Conservation (phyloP, 2,888 invertebrate species). For the Tetrapedia diversipes region DNA sequence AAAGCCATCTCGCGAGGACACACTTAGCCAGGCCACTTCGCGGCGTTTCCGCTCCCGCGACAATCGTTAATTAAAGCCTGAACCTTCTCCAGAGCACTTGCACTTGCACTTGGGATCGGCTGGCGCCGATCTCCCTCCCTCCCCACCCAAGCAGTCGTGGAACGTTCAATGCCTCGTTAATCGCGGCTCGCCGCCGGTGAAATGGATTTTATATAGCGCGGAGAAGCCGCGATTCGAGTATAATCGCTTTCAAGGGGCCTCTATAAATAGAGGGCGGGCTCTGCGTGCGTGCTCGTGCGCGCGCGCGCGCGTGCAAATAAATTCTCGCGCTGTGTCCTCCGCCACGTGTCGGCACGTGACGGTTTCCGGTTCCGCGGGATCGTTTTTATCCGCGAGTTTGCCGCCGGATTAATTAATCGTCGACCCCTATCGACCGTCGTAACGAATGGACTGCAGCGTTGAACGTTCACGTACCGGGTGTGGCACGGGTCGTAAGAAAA, state of each 20-base stretch:
- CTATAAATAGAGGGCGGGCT: slow-evolving; percentile 38
- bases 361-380: background rate
- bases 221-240: slow-evolving; percentile 32
- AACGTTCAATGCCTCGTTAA: slow-evolving; percentile 64
- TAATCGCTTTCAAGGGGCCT: slow-evolving; percentile 39
- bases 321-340: slow-evolving; percentile 9
- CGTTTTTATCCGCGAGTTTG: slow-evolving; percentile 22
- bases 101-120: slow-evolving; percentile 48
- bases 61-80: slow-evolving; percentile 71
- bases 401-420: slow-evolving; percentile 6
- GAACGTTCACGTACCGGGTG: too few relatives aligned
- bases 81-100: slow-evolving; percentile 53
- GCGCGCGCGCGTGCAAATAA: slow-evolving; percentile 19
- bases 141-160: background rate
- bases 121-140: slow-evolving; percentile 15
- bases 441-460: too few relatives aligned
- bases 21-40: slow-evolving; percentile 49
- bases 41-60: slow-evolving; percentile 55
- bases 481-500: too few relatives aligned
- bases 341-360: slow-evolving; percentile 2
- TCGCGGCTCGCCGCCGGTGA: slow-evolving; percentile 57
- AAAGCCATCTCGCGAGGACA: slow-evolving; percentile 24
- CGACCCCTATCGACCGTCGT: background rate
- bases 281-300: too few relatives aligned
- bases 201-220: slow-evolving; percentile 60